phyloP scores from a whole-genome alignment of 2,797 vertebrate genomes.

The Hypotaenidia okinawae region DNA sequence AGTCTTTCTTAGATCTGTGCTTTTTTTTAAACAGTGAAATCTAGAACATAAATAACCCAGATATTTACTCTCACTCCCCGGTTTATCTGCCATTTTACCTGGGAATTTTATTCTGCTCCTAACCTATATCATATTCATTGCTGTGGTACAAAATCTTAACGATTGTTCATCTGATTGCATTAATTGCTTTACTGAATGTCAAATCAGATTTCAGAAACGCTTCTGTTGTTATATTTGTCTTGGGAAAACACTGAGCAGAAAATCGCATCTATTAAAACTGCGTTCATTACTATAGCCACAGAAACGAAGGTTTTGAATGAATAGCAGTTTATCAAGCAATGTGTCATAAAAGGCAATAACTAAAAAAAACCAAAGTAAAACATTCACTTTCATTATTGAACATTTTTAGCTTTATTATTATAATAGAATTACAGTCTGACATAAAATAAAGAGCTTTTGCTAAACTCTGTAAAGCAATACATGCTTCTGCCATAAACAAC shows the following conservation, averaged over 20 bases:
- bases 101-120: background rate
- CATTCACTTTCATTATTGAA: slow-evolving; percentile 77
- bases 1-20: background rate
- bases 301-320: background rate
- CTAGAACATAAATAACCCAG: background rate
- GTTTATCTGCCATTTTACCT: background rate
- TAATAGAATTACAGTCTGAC: slow-evolving; percentile 85
- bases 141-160: background rate
- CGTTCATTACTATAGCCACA: slow-evolving; percentile 11
- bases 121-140: background rate
- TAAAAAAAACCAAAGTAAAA: slow-evolving; percentile 75
- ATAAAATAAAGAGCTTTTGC: slow-evolving; percentile 86
- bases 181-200: background rate
- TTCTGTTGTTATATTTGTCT: background rate
- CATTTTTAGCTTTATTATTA: slow-evolving; percentile 83
- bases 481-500: slow-evolving; percentile 84
- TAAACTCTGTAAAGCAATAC: slow-evolving; percentile 84
- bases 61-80: background rate
- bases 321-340: slow-evolving; percentile 25
- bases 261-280: slow-evolving; percentile 15
- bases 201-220: background rate
- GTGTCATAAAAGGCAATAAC: slow-evolving; percentile 35
- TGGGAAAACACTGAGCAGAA: slow-evolving; percentile 15
- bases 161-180: background rate
- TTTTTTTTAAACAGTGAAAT: background rate